Evolutionary conservation across 2,888 invertebrate species (phyloP).

Genomic region (Agrotis ipsilon): DNA sequence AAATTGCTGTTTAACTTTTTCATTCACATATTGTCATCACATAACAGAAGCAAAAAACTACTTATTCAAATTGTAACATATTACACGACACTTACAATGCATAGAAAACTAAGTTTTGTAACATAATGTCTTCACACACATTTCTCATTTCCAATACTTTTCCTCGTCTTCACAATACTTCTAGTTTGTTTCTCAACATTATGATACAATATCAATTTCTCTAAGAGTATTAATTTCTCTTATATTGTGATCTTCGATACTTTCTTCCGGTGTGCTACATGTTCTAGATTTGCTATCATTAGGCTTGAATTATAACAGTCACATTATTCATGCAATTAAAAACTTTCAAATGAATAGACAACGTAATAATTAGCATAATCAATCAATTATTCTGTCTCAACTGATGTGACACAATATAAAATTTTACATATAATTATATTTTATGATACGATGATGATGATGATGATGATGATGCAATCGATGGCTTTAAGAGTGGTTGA

Average conservation of each 20-base stretch:
- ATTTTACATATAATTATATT: too few species aligned
- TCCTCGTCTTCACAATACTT: constrained; percentile 18
- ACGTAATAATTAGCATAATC: too few species aligned
- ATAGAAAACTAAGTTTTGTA: constrained; percentile 45
- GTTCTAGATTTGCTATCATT: constrained; percentile 59
- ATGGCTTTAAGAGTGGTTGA: too few species aligned
- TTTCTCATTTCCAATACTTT: constrained; percentile 46
- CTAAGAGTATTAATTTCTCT: constrained; percentile 46
- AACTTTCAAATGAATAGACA: too few species aligned
- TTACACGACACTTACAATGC: constrained; percentile 36
- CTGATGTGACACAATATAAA: too few species aligned
- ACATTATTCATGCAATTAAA: too few species aligned
- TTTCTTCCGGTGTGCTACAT: constrained; percentile 61
- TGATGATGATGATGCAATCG: too few species aligned
- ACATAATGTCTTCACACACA: constrained; percentile 43
- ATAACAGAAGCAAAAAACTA: not conserved
- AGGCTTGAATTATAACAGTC: not conserved
- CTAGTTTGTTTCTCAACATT: constrained; percentile 33
- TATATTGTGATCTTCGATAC: constrained; percentile 59
- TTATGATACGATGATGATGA: too few species aligned
- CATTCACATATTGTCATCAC: constrained; percentile 19
- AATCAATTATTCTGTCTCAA: too few species aligned
- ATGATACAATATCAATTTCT: constrained; percentile 45
- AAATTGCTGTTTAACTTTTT: too few species aligned
- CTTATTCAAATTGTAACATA: constrained; percentile 3